Base-by-base conservation (phyloP, 2,797 vertebrate genomes). In the Erpetoichthys calabaricus region DNA sequence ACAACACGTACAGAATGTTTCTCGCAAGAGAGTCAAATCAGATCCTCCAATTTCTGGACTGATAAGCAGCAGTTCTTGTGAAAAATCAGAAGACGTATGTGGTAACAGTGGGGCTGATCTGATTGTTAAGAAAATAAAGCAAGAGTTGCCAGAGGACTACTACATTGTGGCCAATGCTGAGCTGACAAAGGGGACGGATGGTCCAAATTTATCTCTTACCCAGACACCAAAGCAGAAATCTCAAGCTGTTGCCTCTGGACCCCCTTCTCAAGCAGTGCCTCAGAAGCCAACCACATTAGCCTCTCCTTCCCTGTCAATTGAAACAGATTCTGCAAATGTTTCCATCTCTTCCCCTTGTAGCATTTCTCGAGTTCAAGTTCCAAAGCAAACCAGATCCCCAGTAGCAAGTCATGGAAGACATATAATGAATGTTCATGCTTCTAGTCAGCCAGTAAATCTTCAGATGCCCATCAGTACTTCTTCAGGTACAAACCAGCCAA, bases 41-140 rank as follows among this genome's bases (percentile, higher is more conserved):
- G 57, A 63, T 0, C 63, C 60, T 0, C 67, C 68, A 44, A 73
- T 71, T 47, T 64, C 63, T 4, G 63, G 73, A 45, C 72, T 69
- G 55, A 7, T 72, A 1, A 43, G 70, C 2, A 65, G 76, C 57
- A 79, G 76, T 50, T 61, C 71, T 0, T 62, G 46, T 62, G 55
- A 59, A 5, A 81, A 82, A 57, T 62, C 71, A 0, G 66, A 75
- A 0, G 79, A 80, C 0, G 71, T 65, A 55, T 69, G 75, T 0
- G 61, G 75, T 1, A 63, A 50, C 0, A 74, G 76, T 0, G 61
- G 75, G 1, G 65, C 54, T 0, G 85, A 90, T 8, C 74, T 78
- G 5, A 72, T 82, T 4, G 75, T 81, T 55, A 93, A 93, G 73
- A 92, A 88, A 68, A 89, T 94, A 64, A 94, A 93, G 69, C 88